Conservation (phyloP, 2,113 vertebrate genomes). For the Aspiorhynchus laticeps region DNA sequence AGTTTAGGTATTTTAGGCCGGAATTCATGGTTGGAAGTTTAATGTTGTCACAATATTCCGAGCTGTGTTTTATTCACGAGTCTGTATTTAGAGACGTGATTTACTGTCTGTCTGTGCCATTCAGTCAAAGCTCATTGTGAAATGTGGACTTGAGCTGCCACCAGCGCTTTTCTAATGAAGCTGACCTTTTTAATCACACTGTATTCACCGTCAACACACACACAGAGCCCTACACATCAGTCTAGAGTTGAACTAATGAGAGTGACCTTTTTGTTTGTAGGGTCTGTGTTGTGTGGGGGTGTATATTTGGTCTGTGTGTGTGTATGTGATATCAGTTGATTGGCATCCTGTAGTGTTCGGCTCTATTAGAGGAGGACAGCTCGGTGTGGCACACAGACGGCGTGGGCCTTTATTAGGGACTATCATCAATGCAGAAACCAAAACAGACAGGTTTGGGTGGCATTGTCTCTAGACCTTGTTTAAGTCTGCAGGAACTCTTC, state of each 20-base stretch:
- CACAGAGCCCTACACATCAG: conserved; percentile 31
- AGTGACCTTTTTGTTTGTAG: conserved; percentile 77
- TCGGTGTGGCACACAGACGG: conserved; percentile 38
- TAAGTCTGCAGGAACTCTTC: background rate
- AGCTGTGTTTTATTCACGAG: conserved; percentile 40
- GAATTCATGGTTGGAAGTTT: background rate
- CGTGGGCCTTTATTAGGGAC: conserved; percentile 63
- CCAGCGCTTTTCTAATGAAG: conserved; percentile 71
- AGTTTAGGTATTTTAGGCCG: background rate
- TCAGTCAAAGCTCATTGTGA: conserved; percentile 40
- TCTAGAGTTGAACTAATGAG: conserved; percentile 69
- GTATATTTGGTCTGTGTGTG: conserved; percentile 29
- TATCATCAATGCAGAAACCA: conserved; percentile 61
- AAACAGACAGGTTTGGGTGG: conserved; percentile 63
- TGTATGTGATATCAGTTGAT: conserved; percentile 67
- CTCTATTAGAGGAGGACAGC: conserved; percentile 39
- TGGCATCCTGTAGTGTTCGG: conserved; percentile 63
- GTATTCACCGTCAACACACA: conserved; percentile 49
- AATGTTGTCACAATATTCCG: background rate
- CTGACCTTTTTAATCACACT: conserved; percentile 75
- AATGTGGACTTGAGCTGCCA: conserved; percentile 52
- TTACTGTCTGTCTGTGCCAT: conserved; percentile 42
- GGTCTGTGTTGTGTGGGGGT: conserved; percentile 49
- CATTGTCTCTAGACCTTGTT: conserved; percentile 42
- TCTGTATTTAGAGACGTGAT: conserved; percentile 51